Evolutionary conservation across 1,140 invertebrate species (phyloP), one percentile per base, ranked within the genome.

Genomic region (Polypedilum vanderplanki): DNA sequence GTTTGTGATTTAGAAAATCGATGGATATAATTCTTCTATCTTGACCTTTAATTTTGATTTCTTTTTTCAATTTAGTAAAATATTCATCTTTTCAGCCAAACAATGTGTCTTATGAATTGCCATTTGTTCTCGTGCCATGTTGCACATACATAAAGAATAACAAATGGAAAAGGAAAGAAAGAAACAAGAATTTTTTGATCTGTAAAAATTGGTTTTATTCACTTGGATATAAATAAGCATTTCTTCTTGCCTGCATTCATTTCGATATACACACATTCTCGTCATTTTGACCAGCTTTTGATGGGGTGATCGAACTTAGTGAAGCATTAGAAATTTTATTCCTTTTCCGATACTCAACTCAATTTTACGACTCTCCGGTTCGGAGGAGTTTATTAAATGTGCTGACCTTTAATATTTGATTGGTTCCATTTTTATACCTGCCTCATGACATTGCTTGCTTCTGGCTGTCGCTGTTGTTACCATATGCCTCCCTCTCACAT

Each of bases 321-420:
- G 46, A 57, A 15, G 10, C 12, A 57, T 57, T 57, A n/a, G 46
- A 57, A 57, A 15, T 9, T 12, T 12, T 57, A n/a, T 15, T 57
- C 46, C 46, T 57, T 57, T 57, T 57, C n/a, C n/a, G 46, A 15
- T n/a, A 57, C 46, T 57, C 46, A n/a, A 57, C 46, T 57, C 46
- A 57, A 57, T 57, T 57, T 57, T 57, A 57, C n/a, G 46, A 57
- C 12, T 57, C 12, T 57, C 12, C 46, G 46, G 46, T 57, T 57
- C 46, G 46, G 12, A 57, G 24, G 46, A 70, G 65, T 70, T 70
- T 70, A 70, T 70, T 70, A 70, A 70, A 70, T 70, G 65, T 70
- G 65, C 65, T 70, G 65, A 70, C 46, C 65, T 70, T 70, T 70
- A 70, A 70, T 70, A 70, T 70, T 70, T 70, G 17, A 70, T 70